Evolutionary conservation across 2,113 vertebrate species (phyloP), one percentile per base, ranked within the genome.

Genomic region (Archilochus colubris): DNA sequence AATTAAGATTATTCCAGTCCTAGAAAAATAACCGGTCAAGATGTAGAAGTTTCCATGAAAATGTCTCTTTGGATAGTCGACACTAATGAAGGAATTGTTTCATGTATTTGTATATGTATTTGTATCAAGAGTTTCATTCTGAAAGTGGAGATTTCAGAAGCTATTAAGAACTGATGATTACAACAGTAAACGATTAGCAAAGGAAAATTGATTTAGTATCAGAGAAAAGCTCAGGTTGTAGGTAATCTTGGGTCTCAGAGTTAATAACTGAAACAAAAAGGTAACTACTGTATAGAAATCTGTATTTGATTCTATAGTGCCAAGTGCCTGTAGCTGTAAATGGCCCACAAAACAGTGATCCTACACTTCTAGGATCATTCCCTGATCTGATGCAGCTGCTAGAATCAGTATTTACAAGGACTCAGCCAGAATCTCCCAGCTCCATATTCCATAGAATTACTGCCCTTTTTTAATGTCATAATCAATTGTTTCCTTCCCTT

Each of bases 151-250:
- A 8, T 90, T 95, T 90, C 86, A 54, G 89, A 89, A 54, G 40
- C 75, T 86, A 61, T 81, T 81, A 44, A 70, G 82, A 89, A 86
- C 72, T 68, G 86, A 55, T 86, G 94, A 81, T 6, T 18, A 33
- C 67, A 92, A 82, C 55, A 82, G 74, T 80, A 97, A 91, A 94
- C 85, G 80, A 87, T 28, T 31, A 85, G 62, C 79, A 86, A 88
- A 58, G 81, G 44, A 83, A 95, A 95, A 94, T 86, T 63, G 88
- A 91, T 94, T 88, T 91, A 91, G 24, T 72, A 90, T 88, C 91
- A 86, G 57, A 93, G 76, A 66, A 95, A 90, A 93, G 64, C 68
- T 90, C 89, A 91, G 82, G 68, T 89, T 79, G 53, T 70, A 58
- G 54, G 88, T 67, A 61, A 90, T 46, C n/a, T n/a, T 3, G 3